Conservation (phyloP, 1,140 invertebrate genomes). For the Chymomyza costata region DNA sequence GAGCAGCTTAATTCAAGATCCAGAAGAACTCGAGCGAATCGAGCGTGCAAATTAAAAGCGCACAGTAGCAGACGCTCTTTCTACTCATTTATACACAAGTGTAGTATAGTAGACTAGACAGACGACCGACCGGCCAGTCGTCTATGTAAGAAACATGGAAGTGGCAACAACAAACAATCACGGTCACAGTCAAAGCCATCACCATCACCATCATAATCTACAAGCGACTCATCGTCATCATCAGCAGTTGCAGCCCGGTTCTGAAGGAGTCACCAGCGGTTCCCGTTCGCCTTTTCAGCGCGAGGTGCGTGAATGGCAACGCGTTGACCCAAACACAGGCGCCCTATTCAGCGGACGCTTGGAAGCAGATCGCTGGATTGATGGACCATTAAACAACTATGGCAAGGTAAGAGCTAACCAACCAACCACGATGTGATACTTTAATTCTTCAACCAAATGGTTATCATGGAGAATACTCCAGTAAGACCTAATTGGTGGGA, state of each 20-base stretch:
- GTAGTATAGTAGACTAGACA: neutral
- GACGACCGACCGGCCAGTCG: too few species aligned
- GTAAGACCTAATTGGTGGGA: slow-evolving; percentile 45
- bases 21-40: slow-evolving; percentile 53
- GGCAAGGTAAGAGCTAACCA: slow-evolving; percentile 69
- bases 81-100: too few species aligned
- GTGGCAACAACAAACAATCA: slow-evolving; percentile 72
- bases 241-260: slow-evolving; percentile 1
- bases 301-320: slow-evolving; percentile 75
- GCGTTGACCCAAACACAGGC: slow-evolving; percentile 74
- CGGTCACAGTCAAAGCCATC: slow-evolving; percentile 58
- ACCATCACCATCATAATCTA: slow-evolving; percentile 53
- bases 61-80: slow-evolving; percentile 57
- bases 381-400: slow-evolving; percentile 72
- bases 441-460: too few species aligned
- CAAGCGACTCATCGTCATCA: slow-evolving; percentile 5
- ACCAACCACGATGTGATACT: too few species aligned
- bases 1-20: slow-evolving; percentile 3
- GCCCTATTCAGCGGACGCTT: slow-evolving; percentile 72
- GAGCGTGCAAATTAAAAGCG: slow-evolving; percentile 72
- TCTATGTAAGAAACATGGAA: slow-evolving; percentile 50
- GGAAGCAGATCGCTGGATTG: slow-evolving; percentile 75
- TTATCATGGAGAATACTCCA: neutral
- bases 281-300: slow-evolving; percentile 70
- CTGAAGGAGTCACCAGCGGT: slow-evolving; percentile 24